Evolutionary conservation across 2,113 vertebrate species (phyloP), one percentile per base, ranked within the genome.

Genomic region (Hippocampus mohnikei): DNA sequence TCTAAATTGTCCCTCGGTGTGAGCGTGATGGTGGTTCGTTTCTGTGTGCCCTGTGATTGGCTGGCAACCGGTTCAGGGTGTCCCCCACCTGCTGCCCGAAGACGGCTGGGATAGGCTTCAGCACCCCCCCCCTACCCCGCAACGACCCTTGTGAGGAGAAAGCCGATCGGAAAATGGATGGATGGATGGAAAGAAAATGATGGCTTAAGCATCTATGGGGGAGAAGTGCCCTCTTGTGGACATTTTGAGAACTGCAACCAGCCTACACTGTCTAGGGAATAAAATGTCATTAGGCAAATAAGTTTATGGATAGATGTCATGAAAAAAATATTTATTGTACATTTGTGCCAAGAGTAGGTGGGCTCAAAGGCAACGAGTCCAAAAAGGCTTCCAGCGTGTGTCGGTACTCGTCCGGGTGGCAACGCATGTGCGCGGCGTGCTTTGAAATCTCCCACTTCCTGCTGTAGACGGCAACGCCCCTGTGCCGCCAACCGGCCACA

Each of bases 171-270:
- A 37, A 37, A 37, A 37, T 37, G 33, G 33, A 37, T 37, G 33
- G 33, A 33, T 33, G 16, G 15, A 50, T 16, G 13, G 16, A 50
- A 16, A 16, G 16, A 13, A 50, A 50, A 7, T 20, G 15, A 21
- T 16, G 29, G 16, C 8, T 4, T 3, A 18, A 40, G 3, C 61
- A 87, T 86, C 42, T 75, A 59, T 85, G 78, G 79, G 81, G 75
- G 66, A 70, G 21, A 81, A 44, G 62, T 64, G 83, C 85, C 85
- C 83, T 84, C 90, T 73, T 85, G 79, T 81, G 90, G 88, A 74
- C 50, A 27, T 65, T 50, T 59, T n/a, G 8, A 52, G 79, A 84
- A 88, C 71, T 88, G 78, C 87, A 86, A 20, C 67, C 29, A 46
- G 3, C 11, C 0, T 3, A n/a, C 9, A 21, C 11, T 63, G 20